Conservation (phyloP, 2,113 vertebrate species). For the Pseudopipra pipra region DNA sequence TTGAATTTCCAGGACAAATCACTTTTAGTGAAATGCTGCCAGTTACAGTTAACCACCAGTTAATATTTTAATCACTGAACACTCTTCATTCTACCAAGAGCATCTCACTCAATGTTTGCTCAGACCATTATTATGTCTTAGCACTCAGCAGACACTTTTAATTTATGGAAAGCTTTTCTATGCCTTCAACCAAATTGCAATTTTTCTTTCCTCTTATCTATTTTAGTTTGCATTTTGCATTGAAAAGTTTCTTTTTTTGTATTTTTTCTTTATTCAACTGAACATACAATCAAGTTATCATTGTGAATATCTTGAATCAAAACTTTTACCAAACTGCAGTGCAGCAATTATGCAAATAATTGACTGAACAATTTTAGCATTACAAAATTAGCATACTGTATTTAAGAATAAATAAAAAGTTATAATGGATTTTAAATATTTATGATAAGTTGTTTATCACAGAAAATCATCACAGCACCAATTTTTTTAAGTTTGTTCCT, state of each 20-base stretch:
- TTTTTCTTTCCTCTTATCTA: conserved; percentile 13
- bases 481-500: neutral
- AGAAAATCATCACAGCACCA: conserved; percentile 12
- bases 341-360: conserved; percentile 54
- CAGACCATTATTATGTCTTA: neutral
- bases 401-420: conserved; percentile 54
- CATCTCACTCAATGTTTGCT: neutral
- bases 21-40: neutral
- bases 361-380: neutral
- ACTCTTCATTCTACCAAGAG: neutral
- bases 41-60: neutral
- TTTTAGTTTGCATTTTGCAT: neutral
- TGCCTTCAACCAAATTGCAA: neutral
- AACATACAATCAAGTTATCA: conserved; percentile 4
- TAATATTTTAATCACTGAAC: conserved; percentile 36
- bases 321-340: conserved; percentile 21
- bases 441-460: conserved; percentile 42
- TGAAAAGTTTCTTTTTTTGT: neutral
- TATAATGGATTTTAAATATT: conserved; percentile 63
- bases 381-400: conserved; percentile 24
- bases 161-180: neutral
- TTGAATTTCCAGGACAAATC: neutral
- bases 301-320: conserved; percentile 42
- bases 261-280: neutral
- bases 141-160: neutral